These are phyloP conservation scores for Drosophila sucinea DNA, from an alignment of 1,140 invertebrate species.

Conservation along the genomic window DNA sequence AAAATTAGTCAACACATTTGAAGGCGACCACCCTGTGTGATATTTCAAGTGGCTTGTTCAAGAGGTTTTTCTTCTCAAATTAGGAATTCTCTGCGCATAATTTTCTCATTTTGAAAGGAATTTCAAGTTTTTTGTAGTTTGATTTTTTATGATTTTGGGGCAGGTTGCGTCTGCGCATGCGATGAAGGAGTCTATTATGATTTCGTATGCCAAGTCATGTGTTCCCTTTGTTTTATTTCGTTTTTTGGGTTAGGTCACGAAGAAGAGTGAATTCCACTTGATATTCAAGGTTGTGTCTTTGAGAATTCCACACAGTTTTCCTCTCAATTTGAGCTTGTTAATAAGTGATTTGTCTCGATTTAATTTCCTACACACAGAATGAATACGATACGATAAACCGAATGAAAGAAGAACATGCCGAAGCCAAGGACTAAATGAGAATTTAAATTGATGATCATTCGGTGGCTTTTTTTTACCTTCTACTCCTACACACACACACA, in stretches of 20 bases:
- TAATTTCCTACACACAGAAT: constrained; percentile 29
- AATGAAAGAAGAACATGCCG: not conserved
- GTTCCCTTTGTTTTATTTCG: constrained; percentile 41
- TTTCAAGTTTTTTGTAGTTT: constrained; percentile 18
- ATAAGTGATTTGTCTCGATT: constrained; percentile 56
- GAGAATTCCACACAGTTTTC: not conserved
- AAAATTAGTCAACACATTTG: constrained; percentile 71
- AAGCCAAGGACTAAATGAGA: not conserved
- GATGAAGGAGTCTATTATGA: constrained; percentile 22
- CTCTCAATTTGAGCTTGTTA: constrained; percentile 20
- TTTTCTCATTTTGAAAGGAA: constrained; percentile 59
- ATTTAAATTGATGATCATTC: constrained; percentile 55
- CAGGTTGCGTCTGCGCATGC: constrained; percentile 74
- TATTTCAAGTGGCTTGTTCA: constrained; percentile 29
- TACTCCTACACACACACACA: constrained; percentile 34
- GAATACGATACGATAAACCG: not conserved
- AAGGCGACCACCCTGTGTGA: constrained; percentile 49
- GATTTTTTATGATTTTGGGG: constrained; percentile 53
- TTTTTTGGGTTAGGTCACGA: constrained; percentile 38
- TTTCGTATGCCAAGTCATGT: constrained; percentile 62
- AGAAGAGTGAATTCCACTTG: constrained; percentile 19
- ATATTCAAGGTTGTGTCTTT: constrained; percentile 11
- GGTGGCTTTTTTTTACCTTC: constrained; percentile 54
- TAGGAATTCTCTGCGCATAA: constrained; percentile 72
- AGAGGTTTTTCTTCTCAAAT: constrained; percentile 40